These are phyloP conservation scores for Onchidella celtica DNA, from an alignment of 2,888 invertebrate species.

Conservation along the genomic window DNA sequence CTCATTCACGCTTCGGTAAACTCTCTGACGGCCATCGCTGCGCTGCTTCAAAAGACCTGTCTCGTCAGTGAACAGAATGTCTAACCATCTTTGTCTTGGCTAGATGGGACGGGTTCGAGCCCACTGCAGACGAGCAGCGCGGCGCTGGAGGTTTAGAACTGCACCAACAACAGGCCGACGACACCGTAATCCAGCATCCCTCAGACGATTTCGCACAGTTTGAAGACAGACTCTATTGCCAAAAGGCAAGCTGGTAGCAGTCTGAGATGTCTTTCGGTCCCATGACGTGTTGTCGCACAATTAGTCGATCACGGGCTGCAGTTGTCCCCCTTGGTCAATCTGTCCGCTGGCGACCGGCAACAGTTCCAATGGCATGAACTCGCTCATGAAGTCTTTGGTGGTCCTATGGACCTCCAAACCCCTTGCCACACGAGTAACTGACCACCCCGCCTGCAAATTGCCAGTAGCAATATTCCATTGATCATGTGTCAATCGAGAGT, in stretches of 20 bases:
- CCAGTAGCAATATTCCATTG: background rate
- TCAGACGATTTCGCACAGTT: background rate
- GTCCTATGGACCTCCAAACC: background rate
- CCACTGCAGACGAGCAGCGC: background rate
- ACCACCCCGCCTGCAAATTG: background rate
- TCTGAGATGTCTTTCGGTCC: background rate
- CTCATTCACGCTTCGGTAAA: background rate
- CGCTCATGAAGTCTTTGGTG: background rate
- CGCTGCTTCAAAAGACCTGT: background rate
- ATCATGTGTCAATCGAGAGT: background rate
- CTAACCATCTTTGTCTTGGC: background rate
- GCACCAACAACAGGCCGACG: background rate
- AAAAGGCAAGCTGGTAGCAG: background rate
- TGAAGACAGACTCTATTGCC: background rate
- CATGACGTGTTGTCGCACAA: background rate
- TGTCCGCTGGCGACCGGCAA: background rate
- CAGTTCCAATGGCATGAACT: background rate
- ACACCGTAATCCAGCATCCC: background rate
- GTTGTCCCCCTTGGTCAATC: background rate
- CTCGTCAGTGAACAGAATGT: background rate
- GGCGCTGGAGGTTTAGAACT: background rate
- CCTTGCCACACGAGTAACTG: background rate
- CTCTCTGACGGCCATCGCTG: background rate
- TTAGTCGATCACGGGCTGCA: background rate
- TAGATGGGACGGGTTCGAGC: background rate